These are phyloP conservation scores for Ataeniobius toweri DNA, from an alignment of 2,797 vertebrate genomes.

Conservation along the genomic window DNA sequence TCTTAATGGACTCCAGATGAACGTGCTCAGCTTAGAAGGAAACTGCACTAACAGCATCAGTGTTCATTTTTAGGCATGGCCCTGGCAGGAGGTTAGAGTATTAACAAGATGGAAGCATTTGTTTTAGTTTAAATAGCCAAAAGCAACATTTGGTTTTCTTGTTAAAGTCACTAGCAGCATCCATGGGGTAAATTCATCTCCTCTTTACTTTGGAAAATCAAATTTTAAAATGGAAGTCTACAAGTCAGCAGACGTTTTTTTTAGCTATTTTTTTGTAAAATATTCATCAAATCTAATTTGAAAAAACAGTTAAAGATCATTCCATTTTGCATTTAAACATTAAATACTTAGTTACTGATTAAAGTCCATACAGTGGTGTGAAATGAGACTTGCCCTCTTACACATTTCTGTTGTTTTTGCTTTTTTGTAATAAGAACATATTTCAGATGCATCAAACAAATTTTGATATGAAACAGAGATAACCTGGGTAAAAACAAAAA, in stretches of 20 bases:
- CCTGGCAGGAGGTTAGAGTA: slow-evolving; percentile 50
- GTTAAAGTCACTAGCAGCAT: slow-evolving; percentile 4
- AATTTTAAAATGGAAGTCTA: not conserved
- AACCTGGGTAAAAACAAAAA: too few relatives aligned
- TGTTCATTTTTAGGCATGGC: slow-evolving; percentile 28
- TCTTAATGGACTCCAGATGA: slow-evolving; percentile 44
- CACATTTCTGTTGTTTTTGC: not conserved
- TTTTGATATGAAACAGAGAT: too few relatives aligned
- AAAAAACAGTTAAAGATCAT: not conserved
- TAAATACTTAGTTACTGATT: not conserved
- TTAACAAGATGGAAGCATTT: slow-evolving; percentile 22
- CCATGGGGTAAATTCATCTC: not conserved
- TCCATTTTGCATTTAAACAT: not conserved
- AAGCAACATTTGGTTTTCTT: not conserved
- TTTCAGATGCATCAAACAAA: too few relatives aligned
- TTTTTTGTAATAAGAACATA: too few relatives aligned
- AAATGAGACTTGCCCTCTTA: not conserved
- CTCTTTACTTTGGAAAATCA: not conserved
- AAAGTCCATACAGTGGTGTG: too few relatives aligned
- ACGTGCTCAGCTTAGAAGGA: slow-evolving; percentile 27
- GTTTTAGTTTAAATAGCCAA: slow-evolving; percentile 11
- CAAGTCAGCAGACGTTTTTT: not conserved
- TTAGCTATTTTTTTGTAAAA: not conserved
- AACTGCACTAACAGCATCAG: slow-evolving; percentile 25
- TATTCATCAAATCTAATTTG: not conserved